Percentiles rank a stretch among this genome's conserved stretches.
Evolutionary conservation across 2,797 vertebrate genomes (phyloP).

Genomic region (Scleropages formosus): DNA sequence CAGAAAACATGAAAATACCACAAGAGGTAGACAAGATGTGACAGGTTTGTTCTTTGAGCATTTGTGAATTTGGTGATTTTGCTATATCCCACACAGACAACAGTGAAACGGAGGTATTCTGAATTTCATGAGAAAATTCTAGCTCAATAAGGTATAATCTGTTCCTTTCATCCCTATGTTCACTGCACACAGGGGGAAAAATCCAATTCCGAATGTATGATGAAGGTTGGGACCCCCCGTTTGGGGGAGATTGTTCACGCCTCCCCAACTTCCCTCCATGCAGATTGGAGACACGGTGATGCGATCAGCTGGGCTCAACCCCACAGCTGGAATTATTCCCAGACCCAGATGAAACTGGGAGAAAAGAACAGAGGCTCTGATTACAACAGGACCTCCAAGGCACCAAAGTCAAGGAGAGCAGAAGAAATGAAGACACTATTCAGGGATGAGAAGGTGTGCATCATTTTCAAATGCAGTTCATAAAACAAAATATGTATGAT

Average conservation of each 20-base stretch:
- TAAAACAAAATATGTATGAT: background rate
- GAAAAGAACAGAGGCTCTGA: constrained; percentile 36
- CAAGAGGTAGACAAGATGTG: constrained; percentile 48
- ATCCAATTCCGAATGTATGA: constrained; percentile 55
- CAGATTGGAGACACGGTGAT: constrained; percentile 40
- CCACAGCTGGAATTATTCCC: constrained; percentile 27
- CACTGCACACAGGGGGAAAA: constrained; percentile 34
- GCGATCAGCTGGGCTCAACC: constrained; percentile 40
- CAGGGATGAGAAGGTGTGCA: background rate
- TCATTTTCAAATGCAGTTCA: background rate
- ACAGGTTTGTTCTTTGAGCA: constrained; percentile 45
- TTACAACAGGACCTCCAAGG: constrained; percentile 28
- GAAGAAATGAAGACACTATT: background rate
- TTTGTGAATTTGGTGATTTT: constrained; percentile 42
- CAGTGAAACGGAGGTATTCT: constrained; percentile 44
- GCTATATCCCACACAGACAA: constrained; percentile 31
- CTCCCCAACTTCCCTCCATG: constrained; percentile 18
- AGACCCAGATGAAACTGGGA: constrained; percentile 28
- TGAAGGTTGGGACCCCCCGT: constrained; percentile 52
- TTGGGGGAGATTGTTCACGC: constrained; percentile 40
- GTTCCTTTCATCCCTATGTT: constrained; percentile 36
- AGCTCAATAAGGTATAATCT: constrained; percentile 40
- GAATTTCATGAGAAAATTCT: constrained; percentile 40
- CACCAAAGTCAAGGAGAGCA: constrained; percentile 1
- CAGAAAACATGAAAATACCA: constrained; percentile 57